Percentiles rank a stretch among this genome's conserved stretches.
These are phyloP conservation scores for Ctenopoma multispine DNA, from an alignment of 2,797 vertebrate genomes.

Conservation along the genomic window DNA sequence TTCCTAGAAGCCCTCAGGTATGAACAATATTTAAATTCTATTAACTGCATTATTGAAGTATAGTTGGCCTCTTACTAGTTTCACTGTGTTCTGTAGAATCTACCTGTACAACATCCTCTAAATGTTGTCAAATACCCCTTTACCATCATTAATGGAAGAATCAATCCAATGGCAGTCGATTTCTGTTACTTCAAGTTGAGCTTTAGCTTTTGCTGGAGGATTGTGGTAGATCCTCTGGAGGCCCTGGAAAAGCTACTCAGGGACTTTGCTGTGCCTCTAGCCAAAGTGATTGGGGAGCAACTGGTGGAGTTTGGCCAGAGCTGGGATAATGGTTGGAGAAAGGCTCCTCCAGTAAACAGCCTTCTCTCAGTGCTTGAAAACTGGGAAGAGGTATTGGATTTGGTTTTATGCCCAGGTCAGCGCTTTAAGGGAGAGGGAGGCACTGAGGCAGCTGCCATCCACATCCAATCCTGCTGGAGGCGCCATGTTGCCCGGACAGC, in stretches of 20 bases:
- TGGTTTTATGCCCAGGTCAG: slow-evolving; percentile 80
- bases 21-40: not conserved
- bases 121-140: slow-evolving; percentile 66
- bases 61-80: slow-evolving; percentile 22
- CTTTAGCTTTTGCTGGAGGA: slow-evolving; percentile 81
- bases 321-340: slow-evolving; percentile 65
- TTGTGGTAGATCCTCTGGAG: slow-evolving; percentile 74
- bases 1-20: slow-evolving; percentile 58
- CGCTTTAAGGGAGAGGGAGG: slow-evolving; percentile 85
- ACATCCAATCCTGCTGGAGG: slow-evolving; percentile 87
- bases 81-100: slow-evolving; percentile 67
- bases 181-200: slow-evolving; percentile 84
- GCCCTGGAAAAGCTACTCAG: slow-evolving; percentile 80
- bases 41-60: not conserved
- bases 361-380: slow-evolving; percentile 86
- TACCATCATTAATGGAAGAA: slow-evolving; percentile 76
- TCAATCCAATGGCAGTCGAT: slow-evolving; percentile 77
- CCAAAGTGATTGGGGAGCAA: slow-evolving; percentile 77
- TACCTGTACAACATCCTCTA: slow-evolving; percentile 16
- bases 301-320: slow-evolving; percentile 70
- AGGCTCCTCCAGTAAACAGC: slow-evolving; percentile 52
- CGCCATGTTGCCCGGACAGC: slow-evolving; percentile 67
- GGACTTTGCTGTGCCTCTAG: slow-evolving; percentile 83
- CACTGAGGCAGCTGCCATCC: slow-evolving; percentile 72
- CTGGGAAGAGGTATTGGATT: slow-evolving; percentile 67